Evolutionary conservation across 2,113 vertebrate species (phyloP).

Genomic region (Podocnemis expansa): DNA sequence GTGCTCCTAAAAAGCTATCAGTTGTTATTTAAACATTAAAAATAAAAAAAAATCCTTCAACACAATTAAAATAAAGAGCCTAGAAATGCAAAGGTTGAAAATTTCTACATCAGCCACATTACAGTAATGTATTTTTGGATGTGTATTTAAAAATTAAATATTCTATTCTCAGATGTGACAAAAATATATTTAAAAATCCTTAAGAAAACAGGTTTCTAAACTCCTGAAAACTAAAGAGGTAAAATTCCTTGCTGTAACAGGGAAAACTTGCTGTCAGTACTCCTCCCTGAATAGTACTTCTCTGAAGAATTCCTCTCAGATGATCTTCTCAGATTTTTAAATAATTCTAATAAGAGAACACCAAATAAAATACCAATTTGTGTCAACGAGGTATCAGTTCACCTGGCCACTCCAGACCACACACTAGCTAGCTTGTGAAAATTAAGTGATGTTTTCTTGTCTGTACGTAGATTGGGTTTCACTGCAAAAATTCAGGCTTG

Average conservation of each 20-base stretch:
- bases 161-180: background rate
- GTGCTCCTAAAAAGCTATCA: slow-evolving; percentile 13
- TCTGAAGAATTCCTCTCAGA: background rate
- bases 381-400: background rate
- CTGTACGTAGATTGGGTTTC: background rate
- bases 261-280: background rate
- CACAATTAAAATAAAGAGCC: background rate
- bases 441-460: background rate
- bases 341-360: background rate
- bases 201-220: background rate
- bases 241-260: background rate
- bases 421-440: background rate
- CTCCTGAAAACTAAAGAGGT: background rate
- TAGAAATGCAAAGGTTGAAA: background rate
- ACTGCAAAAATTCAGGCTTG: background rate
- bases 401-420: background rate
- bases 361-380: background rate
- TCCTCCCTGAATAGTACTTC: background rate
- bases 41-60: background rate
- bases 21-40: background rate
- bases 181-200: background rate
- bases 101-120: background rate
- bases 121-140: background rate
- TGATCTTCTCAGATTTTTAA: background rate
- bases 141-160: background rate